Evolutionary conservation across 1,140 invertebrate species (phyloP), one percentile per base, ranked within the genome.

Genomic region (Luehdorfia chinensis): DNA sequence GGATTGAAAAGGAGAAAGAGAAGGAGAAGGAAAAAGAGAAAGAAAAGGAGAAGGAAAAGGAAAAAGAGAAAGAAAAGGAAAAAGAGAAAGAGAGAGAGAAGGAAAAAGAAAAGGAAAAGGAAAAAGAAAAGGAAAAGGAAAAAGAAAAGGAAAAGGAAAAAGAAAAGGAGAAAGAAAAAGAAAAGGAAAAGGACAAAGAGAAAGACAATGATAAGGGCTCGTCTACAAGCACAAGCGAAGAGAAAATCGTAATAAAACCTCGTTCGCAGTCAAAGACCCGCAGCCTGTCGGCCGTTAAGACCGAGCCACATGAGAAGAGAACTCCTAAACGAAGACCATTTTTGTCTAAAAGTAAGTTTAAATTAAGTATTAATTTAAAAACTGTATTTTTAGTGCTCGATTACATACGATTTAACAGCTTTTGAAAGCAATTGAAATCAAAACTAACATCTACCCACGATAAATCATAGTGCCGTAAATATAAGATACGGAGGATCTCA

Each of bases 1-100:
- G n/a, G n/a, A n/a, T n/a, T 13, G 61, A 71, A 8, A 61, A 69
- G 11, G 63, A 73, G 9, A 70, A 63, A 21, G 60, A 76, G 48
- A 61, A 74, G 1, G 73, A 74, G 27, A 70, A 72, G 25, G 57
- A 62, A 58, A 81, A 50, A 66, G 88, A 70, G 55, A 88, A 59
- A 66, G 72, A 78, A 28, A 73, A 76, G 18, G 63, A 66, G 8
- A 71, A 63, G 23, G 64, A 66, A 6, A 72, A 59, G 33, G 66
- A 72, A 7, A 71, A 59, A 31, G 66, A 69, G 14, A 65, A 57
- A 28, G 66, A 69, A 4, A 75, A 75, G 43, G 73, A 74, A 30
- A 70, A 72, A 27, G 57, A 62, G 57, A 81, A 50, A 66, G 88
- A 70, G 55, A 88, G 58, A 66, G 72, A 78, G 25, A 73, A 76